Conservation (phyloP, 2,113 vertebrate species). For the Megaceryle maxima region DNA sequence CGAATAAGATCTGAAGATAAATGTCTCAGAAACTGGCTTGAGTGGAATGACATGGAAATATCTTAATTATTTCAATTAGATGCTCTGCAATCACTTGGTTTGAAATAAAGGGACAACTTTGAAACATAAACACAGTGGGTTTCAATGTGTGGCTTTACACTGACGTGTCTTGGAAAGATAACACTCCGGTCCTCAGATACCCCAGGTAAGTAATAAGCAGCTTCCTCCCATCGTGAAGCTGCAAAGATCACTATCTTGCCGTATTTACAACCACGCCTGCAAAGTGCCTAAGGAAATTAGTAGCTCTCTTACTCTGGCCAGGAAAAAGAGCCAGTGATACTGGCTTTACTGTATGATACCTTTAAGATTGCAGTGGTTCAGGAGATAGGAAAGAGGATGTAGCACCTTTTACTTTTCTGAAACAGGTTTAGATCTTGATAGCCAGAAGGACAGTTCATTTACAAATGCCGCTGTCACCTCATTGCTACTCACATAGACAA, state of each 20-base stretch:
- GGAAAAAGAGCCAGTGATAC: slow-evolving; percentile 42
- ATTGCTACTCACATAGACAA: background rate
- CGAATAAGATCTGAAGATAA: slow-evolving; percentile 52
- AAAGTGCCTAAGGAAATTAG: slow-evolving; percentile 16
- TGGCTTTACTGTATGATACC: background rate
- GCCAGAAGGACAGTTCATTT: background rate
- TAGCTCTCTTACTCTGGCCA: slow-evolving; percentile 10
- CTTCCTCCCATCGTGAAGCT: slow-evolving; percentile 18
- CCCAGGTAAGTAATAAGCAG: slow-evolving; percentile 35
- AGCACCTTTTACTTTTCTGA: slow-evolving; percentile 58
- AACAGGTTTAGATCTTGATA: background rate
- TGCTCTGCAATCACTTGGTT: slow-evolving; percentile 6
- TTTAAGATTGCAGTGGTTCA: background rate
- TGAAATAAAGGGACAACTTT: slow-evolving; percentile 41
- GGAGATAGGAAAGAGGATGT: slow-evolving; percentile 3
- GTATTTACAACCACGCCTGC: background rate
- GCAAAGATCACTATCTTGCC: slow-evolving; percentile 28
- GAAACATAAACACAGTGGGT: background rate
- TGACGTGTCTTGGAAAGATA: slow-evolving; percentile 52
- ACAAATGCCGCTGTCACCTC: background rate
- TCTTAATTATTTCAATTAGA: slow-evolving; percentile 27
- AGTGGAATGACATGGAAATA: background rate
- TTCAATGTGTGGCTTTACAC: slow-evolving; percentile 5
- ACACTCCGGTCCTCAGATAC: slow-evolving; percentile 4
- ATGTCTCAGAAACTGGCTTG: slow-evolving; percentile 44